Evolutionary conservation across 2,113 vertebrate genomes (phyloP), one percentile per base, ranked within the genome.

Genomic region (Macquaria ambigua): DNA sequence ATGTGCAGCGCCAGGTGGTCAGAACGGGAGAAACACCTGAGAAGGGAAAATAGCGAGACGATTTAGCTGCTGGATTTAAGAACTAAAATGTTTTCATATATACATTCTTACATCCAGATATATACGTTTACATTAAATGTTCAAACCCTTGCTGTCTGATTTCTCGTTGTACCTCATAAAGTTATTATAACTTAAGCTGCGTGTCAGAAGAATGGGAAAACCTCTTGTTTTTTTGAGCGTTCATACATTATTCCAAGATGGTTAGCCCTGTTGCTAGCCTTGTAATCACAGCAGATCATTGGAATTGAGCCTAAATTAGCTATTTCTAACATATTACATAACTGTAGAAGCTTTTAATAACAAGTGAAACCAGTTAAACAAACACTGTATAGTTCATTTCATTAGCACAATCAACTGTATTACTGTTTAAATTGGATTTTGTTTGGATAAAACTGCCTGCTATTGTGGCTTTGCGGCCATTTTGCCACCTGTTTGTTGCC

Each of bases 1-100:
- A 99, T 99, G 97, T 99, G 98, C 95, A 99, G 97, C 83, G 98
- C 98, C 97, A 99, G 96, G 95, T 99, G 98, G 91, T 99, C 98
- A 25, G 98, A 99, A 89, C 98, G 98, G 92, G 98, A 99, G 95
- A 99, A 99, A 96, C 98, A 99, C 96, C 98, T 99, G 94, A 37
- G 52, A 7, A n/a, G 52, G 43, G 56, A 85, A 28, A 72, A 62
- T 0, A 15, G 20, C 50, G 53, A 74, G 43, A 6, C 2, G 23
- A 10, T 39, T 74, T 0, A 81, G 55, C 23, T 23, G 14, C 1
- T 28, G 14, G 43, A n/a, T 20, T 50, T 20, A 12, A 25, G n/a
- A 56, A 25, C 21, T 18, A 23, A 15, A 63, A 34, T 10, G 8
- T 71, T 53, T 52, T 34, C 5, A 53, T 53, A 8, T 21, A 23